These are phyloP conservation scores for Ceyx melanurus DNA, from an alignment of 2,113 vertebrate genomes.

Conservation along the genomic window DNA sequence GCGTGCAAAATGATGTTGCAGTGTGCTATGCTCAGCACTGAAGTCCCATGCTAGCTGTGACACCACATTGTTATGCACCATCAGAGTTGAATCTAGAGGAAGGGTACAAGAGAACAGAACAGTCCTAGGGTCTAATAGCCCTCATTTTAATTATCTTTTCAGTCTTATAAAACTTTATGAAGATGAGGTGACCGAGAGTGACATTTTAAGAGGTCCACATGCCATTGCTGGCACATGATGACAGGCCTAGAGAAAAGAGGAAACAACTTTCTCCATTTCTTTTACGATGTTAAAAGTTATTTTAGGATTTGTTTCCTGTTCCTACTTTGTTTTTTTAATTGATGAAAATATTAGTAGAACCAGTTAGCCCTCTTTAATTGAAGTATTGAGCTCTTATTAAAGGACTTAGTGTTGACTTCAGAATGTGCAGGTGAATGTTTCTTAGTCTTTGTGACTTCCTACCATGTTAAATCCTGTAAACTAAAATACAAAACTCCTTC, in stretches of 20 bases:
- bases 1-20: neutral
- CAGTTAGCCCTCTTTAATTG: neutral
- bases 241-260: neutral
- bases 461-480: neutral
- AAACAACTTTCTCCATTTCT: neutral
- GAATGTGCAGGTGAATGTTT: neutral
- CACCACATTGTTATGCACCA: fast-evolving
- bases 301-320: neutral
- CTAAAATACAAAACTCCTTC: neutral
- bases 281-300: neutral
- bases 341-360: neutral
- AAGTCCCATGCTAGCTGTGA: neutral
- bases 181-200: neutral
- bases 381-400: neutral
- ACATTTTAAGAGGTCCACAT: neutral
- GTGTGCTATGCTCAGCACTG: neutral
- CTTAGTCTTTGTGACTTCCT: neutral
- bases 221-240: neutral
- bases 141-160: neutral
- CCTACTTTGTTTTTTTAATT: neutral
- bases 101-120: neutral
- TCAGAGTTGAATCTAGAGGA: neutral
- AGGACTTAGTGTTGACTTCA: neutral
- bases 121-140: neutral
- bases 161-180: neutral